Conservation (phyloP, 2,113 vertebrate genomes). For the Marcusenius ussheri region DNA sequence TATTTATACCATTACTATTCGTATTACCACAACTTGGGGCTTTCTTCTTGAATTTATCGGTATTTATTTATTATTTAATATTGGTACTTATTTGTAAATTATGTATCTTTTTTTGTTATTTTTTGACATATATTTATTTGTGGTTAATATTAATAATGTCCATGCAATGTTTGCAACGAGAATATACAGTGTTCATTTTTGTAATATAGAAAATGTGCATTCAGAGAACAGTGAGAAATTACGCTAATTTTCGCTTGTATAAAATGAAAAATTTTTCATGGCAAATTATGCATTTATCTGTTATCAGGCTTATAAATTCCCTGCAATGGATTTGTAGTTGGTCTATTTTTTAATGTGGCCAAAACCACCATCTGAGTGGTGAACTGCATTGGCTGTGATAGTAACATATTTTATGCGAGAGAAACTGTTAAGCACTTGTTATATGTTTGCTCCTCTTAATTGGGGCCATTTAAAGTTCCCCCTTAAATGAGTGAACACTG, state of each 20-base stretch:
- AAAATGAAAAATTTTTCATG: background rate
- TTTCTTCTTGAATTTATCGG: background rate
- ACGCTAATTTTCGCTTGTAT: background rate
- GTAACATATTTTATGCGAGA: slow-evolving; percentile 48
- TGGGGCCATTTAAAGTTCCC: slow-evolving; percentile 52
- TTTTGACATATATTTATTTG: background rate
- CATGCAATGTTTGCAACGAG: background rate
- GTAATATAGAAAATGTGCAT: background rate
- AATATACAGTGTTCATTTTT: background rate
- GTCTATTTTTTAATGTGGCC: background rate
- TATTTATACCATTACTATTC: background rate
- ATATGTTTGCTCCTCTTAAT: slow-evolving; percentile 65
- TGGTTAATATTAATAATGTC: background rate
- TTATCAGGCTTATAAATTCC: background rate
- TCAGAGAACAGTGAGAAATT: background rate
- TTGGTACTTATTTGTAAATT: background rate
- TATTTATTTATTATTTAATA: background rate
- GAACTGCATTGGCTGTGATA: slow-evolving; percentile 50
- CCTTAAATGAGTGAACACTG: slow-evolving; percentile 29
- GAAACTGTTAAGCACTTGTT: slow-evolving; percentile 66
- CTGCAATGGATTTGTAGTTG: background rate
- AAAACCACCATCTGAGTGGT: slow-evolving; percentile 42
- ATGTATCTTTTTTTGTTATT: background rate
- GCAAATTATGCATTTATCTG: background rate
- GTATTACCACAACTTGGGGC: background rate